Base-by-base conservation (phyloP, 2,113 vertebrate species). In the Lichenostomus cassidix region DNA sequence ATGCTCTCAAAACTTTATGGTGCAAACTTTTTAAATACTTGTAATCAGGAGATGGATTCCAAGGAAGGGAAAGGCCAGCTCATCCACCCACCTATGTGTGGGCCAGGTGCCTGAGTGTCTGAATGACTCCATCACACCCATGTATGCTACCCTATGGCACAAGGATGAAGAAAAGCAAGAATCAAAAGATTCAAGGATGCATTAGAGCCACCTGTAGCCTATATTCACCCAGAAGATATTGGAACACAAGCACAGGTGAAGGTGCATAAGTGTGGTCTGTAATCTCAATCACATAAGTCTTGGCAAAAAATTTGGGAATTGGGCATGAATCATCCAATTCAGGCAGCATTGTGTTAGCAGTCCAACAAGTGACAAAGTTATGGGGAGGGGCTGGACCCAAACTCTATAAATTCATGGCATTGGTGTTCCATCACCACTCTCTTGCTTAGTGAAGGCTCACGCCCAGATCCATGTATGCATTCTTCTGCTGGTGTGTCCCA, bases 251-350 rank as follows among this genome's bases (percentile, higher is more conserved):
- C 33, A 56, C 3, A 67, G 9, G 9, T 55, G 18, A 59, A 63
- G n/a, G 13, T 49, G 24, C 11, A 39, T 10, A 71, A 59, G 3
- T 24, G n/a, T 24, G 31, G 17, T 37, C 21, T 17, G 11, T 28
- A 63, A 67, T 8, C 2, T 20, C 0, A 56, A 2, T 35, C 22
- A 31, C 9, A 0, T 11, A 16, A 42, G 5, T 31, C 24, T 65
- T 78, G 44, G 64, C 39, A 62, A 35, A 78, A 68, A 83, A 68
- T 68, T 14, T 60, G 33, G 15, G 15, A 29, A 10, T 5, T n/a
- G 33, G 49, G 58, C 19, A 56, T 12, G 22, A 70, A 41, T 56
- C 44, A n/a, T 17, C 5, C 28, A 23, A 65, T 24, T 25, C 31
- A 77, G 75, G 31, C 29, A 82, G 27, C 19, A 9, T 41, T 68